Conservation (phyloP, 2,797 vertebrate genomes). For the Peromyscus nudipes region DNA sequence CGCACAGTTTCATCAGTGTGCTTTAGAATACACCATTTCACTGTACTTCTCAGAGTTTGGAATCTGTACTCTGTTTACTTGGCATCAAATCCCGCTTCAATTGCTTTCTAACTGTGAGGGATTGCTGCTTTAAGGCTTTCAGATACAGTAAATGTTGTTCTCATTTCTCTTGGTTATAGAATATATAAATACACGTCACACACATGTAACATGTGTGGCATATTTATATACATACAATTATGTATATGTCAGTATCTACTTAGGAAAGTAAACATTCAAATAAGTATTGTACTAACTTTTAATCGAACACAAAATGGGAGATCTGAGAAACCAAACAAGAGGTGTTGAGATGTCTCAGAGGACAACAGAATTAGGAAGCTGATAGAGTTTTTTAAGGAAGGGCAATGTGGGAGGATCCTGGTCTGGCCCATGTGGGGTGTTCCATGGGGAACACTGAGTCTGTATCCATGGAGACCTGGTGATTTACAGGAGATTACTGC, state of each 20-base stretch:
- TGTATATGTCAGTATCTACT: background rate
- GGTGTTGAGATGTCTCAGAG: background rate
- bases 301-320: background rate
- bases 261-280: background rate
- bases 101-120: background rate
- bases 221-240: background rate
- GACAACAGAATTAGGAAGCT: background rate
- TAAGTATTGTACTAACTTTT: background rate
- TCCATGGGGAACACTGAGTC: background rate
- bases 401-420: background rate
- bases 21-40: background rate
- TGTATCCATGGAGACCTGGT: background rate
- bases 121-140: background rate
- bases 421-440: fast-evolving
- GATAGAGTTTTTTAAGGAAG: background rate
- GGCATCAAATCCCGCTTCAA: background rate
- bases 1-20: background rate
- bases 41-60: background rate
- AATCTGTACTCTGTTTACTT: background rate
- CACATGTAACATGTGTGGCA: background rate
- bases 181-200: background rate
- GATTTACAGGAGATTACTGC: background rate
- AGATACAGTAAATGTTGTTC: background rate
- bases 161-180: background rate
- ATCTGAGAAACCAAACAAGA: background rate